Percentiles rank a stretch among this genome's conserved stretches.
Conservation (phyloP, 37 sponge, comb jelly and placozoan genomes). For the Petrosia ficiformis region DNA sequence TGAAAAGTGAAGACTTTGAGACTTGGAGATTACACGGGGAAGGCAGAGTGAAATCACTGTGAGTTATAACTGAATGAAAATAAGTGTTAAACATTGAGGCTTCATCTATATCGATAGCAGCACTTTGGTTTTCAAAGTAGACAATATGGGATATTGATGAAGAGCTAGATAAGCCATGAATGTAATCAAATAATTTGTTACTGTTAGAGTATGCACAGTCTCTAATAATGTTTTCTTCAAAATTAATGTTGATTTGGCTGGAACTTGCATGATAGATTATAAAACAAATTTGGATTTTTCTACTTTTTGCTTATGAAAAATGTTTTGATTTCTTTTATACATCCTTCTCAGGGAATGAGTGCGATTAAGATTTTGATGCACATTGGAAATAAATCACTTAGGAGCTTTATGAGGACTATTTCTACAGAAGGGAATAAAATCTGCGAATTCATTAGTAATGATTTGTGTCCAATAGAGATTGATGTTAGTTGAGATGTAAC, state of each 20-base stretch:
- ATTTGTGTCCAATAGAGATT: not conserved
- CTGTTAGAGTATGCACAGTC: too few relatives aligned
- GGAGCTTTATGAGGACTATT: not conserved
- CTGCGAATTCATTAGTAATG: not conserved
- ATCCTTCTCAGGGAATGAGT: not conserved
- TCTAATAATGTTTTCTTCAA: not conserved
- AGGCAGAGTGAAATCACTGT: too few relatives aligned
- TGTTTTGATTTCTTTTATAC: not conserved
- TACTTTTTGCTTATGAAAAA: not conserved
- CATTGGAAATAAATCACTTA: not conserved
- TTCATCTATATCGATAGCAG: not conserved
- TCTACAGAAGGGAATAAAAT: not conserved
- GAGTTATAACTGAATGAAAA: not conserved
- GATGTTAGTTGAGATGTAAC: not conserved
- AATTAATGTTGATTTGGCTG: not conserved
- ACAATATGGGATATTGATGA: not conserved
- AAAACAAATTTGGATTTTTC: not conserved
- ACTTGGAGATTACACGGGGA: too few relatives aligned
- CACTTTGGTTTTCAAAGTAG: not conserved
- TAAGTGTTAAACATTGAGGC: not conserved
- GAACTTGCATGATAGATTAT: not conserved
- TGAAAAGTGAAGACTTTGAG: not conserved
- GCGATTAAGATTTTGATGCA: not conserved
- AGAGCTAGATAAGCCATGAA: not conserved
- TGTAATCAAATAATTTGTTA: too few relatives aligned